Base-by-base conservation (phyloP, 2,888 invertebrate species). In the Lasius fuliginosus region DNA sequence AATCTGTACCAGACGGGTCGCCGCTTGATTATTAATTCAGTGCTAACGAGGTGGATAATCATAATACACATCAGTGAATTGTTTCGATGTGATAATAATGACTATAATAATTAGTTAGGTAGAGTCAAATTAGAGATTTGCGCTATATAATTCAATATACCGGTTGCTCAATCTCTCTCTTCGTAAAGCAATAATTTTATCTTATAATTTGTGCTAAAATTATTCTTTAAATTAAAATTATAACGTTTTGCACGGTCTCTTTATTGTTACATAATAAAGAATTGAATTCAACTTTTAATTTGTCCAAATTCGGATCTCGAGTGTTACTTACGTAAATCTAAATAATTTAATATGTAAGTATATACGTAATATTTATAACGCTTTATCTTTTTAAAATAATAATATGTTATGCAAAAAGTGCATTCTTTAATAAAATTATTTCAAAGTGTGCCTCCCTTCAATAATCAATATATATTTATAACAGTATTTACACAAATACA, bases 1-100 rank as follows among this genome's bases (percentile, higher is more conserved):
- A 81, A 81, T 81, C 79, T 71, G 71, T 23, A 18, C 36, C 40
- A 23, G 79, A 79, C 68, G 42, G 33, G 60, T 71, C 60, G 23
- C 42, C 60, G 36, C 62, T 56, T 42, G 56, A 67, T 89, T 84
- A 83, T 86, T 84, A 84, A 88, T 82, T 83, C 82, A 65, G 49
- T 46, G 82, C 71, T 87, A 88, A 88, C 85, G 89, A 88, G 73
- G 27, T 73, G 27, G 62, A 84, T 88, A 83, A 88, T 88, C 82
- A 83, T 64, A 84, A 60, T 67, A 73, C 81, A 82, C 64, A 81
- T 86, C 84, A 75, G 60, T 81, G 73, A 88, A 85, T 88, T 82
- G 82, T 87, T 85, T 84, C 73, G 85, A 88, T 88, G 85, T 62
- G 82, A 86, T 82, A 88, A 85, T 88, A 88, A 88, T 73, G 85